Evolutionary conservation across 2,113 vertebrate species (phyloP).

Genomic region (Poeciliopsis occidentalis): DNA sequence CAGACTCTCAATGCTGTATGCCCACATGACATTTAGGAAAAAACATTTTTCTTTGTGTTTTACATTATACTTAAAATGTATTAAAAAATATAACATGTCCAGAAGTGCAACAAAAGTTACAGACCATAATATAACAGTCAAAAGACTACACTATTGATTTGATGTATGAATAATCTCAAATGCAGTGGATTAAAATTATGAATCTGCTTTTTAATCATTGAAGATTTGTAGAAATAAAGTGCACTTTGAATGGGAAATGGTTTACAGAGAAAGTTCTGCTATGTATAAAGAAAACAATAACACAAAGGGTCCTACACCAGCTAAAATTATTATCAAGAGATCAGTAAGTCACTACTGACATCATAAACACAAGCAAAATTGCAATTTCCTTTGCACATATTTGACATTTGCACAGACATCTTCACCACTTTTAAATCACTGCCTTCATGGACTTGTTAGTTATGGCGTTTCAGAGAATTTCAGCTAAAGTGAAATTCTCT

Average conservation of each 20-base stretch:
- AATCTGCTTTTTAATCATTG: not conserved
- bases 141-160: not conserved
- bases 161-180: not conserved
- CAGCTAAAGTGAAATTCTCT: not conserved
- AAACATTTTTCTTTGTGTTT: slow-evolving; percentile 21
- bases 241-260: not conserved
- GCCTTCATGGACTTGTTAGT: slow-evolving; percentile 9
- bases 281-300: not conserved
- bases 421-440: not conserved
- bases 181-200: not conserved
- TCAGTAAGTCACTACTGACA: not conserved
- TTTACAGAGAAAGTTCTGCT: not conserved
- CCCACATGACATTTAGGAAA: not conserved
- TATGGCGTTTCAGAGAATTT: slow-evolving; percentile 18
- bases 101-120: too few species aligned
- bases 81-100: too few species aligned
- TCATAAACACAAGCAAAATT: too few species aligned
- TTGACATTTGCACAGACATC: not conserved
- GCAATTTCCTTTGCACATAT: not conserved
- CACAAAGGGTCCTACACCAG: not conserved
- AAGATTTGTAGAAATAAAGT: not conserved
- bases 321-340: not conserved
- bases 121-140: not conserved
- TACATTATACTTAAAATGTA: too few species aligned
- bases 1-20: not conserved